Evolutionary conservation across 2,888 invertebrate species (phyloP).

Genomic region (Stegophylla sp.): DNA sequence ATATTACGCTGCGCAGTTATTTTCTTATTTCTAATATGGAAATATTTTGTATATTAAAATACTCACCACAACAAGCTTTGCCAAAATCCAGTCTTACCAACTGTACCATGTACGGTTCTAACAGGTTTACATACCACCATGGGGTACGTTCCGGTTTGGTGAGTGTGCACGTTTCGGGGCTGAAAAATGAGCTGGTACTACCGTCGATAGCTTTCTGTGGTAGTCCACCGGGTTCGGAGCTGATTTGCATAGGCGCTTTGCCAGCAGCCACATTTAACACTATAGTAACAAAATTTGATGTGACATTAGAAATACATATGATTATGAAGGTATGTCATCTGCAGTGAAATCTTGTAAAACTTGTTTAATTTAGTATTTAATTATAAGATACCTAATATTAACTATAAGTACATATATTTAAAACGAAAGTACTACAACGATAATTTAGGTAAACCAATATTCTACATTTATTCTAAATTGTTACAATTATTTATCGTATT

Average conservation of each 20-base stretch:
- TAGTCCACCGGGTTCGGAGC: conserved; percentile 81
- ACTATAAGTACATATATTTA: neutral
- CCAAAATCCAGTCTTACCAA: conserved; percentile 89
- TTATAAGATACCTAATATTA: neutral
- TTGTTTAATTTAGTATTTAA: neutral
- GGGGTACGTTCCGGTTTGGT: conserved; percentile 84
- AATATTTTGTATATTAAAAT: neutral
- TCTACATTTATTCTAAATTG: neutral
- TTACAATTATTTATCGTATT: neutral
- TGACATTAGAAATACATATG: conserved; percentile 11
- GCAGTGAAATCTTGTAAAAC: conserved; percentile 10
- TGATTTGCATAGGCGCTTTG: conserved; percentile 93
- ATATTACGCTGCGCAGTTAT: too few relatives aligned
- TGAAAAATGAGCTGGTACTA: conserved; percentile 83
- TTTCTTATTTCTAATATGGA: too few relatives aligned
- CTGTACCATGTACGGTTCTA: conserved; percentile 95
- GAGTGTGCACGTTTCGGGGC: conserved; percentile 83
- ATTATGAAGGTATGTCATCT: neutral
- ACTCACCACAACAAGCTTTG: conserved; percentile 88
- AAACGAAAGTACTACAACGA: neutral
- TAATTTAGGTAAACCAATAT: neutral
- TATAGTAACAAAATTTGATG: conserved; percentile 66
- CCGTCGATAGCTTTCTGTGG: conserved; percentile 92
- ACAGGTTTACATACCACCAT: conserved; percentile 94
- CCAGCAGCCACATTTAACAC: conserved; percentile 93